Conservation (phyloP, 1,140 invertebrate genomes). For the Drosophila teissieri region DNA sequence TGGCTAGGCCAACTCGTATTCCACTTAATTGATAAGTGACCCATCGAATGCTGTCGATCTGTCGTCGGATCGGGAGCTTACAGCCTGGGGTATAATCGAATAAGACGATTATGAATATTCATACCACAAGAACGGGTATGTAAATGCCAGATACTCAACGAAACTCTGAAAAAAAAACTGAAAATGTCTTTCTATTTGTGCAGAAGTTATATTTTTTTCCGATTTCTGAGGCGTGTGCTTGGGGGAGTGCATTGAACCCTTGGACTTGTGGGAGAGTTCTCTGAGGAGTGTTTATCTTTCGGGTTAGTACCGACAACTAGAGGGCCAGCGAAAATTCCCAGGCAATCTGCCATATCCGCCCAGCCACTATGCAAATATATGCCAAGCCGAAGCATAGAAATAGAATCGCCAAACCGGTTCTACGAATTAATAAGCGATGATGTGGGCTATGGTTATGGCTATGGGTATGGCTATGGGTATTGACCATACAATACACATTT, state of each 20-base stretch:
- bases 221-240: constrained; percentile 17
- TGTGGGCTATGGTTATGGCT: constrained; percentile 10
- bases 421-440: constrained; percentile 59
- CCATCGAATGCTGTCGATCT: constrained; percentile 10
- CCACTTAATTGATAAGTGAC: constrained; percentile 22
- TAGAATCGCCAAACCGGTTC: constrained; percentile 32
- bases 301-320: constrained; percentile 30
- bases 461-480: not conserved
- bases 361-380: constrained; percentile 68
- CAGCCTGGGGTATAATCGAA: constrained; percentile 34
- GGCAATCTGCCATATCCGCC: constrained; percentile 30
- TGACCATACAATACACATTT: not conserved
- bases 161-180: not conserved
- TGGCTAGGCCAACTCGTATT: constrained; percentile 4
- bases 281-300: constrained; percentile 20
- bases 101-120: constrained; percentile 44
- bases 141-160: constrained; percentile 31
- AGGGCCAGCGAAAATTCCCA: constrained; percentile 5
- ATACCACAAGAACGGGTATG: constrained; percentile 30
- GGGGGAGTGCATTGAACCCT: constrained; percentile 43
- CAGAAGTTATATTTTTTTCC: not conserved
- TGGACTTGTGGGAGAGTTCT: constrained; percentile 3
- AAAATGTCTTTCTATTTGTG: constrained; percentile 12
- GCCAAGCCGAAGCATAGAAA: constrained; percentile 45
- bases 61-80: constrained; percentile 18